A percentile compares a stretch with the other conserved stretches of the same genome.
These are phyloP conservation scores for Furnarius figulus DNA, from an alignment of 2,113 vertebrate species.

Conservation along the genomic window DNA sequence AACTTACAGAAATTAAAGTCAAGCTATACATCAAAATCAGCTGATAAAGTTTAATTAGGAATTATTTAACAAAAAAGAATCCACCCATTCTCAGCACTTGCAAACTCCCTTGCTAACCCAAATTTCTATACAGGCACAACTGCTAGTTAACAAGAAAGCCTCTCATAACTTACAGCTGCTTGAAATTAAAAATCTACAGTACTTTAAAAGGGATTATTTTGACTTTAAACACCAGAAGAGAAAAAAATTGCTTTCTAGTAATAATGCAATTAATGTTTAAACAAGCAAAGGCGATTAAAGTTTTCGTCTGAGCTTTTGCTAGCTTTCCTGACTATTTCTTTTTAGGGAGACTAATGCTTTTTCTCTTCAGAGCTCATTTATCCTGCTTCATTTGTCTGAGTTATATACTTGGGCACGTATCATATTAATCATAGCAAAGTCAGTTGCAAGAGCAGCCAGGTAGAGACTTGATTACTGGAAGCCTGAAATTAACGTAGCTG, in stretches of 20 bases:
- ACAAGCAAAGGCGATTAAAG: background rate
- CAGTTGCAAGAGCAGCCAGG: constrained; percentile 15
- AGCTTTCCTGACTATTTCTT: background rate
- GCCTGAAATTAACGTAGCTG: constrained; percentile 21
- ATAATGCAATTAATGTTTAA: background rate
- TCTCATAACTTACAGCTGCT: background rate
- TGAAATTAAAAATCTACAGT: background rate
- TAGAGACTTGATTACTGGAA: constrained; percentile 43
- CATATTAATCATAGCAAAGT: background rate
- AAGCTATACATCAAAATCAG: background rate
- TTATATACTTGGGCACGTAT: background rate
- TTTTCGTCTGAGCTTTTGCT: background rate
- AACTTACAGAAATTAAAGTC: background rate
- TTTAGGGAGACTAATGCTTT: background rate
- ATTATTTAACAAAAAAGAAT: background rate
- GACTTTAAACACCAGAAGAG: background rate
- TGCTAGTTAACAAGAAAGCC: background rate
- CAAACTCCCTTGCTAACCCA: background rate
- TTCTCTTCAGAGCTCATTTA: background rate
- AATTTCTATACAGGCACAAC: background rate
- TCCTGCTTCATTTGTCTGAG: background rate
- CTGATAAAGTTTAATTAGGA: background rate
- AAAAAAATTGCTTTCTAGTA: background rate
- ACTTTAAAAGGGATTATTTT: background rate
- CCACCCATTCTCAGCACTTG: background rate